Percentiles rank a stretch among this genome's conserved stretches.
Conservation (phyloP, 2,113 vertebrate species). For the Zeus faber region DNA sequence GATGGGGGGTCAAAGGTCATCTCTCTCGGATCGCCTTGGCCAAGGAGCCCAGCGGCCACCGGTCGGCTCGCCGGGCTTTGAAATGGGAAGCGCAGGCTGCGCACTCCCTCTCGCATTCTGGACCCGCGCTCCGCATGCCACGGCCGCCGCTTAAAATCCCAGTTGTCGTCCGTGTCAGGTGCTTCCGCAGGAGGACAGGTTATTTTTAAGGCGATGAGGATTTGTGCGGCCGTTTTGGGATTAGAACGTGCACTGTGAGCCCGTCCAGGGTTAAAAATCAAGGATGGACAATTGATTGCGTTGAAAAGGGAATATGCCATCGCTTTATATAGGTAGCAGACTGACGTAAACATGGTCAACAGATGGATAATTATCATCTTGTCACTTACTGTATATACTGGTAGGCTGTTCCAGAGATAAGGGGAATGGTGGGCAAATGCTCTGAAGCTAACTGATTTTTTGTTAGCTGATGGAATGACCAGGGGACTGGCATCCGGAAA, state of each 20-base stretch:
- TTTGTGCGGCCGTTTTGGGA: slow-evolving; percentile 24
- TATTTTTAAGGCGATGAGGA: slow-evolving; percentile 65
- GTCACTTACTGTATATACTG: no score
- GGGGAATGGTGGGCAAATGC: no score
- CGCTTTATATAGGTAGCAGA: no score
- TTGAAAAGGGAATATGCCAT: no score
- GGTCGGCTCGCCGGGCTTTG: slow-evolving; percentile 78
- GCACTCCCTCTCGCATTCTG: slow-evolving; percentile 32
- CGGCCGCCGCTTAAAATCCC: slow-evolving; percentile 54
- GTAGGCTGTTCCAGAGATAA: no score
- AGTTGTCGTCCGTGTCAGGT: slow-evolving; percentile 86
- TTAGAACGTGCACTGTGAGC: slow-evolving; percentile 20
- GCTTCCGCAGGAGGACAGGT: slow-evolving; percentile 64
- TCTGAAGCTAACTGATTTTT: no score
- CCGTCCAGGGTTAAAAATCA: no score
- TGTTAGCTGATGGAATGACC: no score
- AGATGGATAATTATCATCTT: no score
- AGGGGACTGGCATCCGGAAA: no score
- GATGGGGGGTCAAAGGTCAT: slow-evolving; percentile 56
- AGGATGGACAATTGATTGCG: no score
- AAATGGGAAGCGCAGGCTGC: slow-evolving; percentile 61
- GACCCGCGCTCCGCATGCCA: slow-evolving; percentile 49
- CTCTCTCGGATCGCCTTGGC: slow-evolving; percentile 71
- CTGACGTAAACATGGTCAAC: no score
- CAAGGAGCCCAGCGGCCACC: slow-evolving; percentile 52